These are phyloP conservation scores for Auanema sp. DNA, from an alignment of 2,888 invertebrate genomes.

Conservation along the genomic window DNA sequence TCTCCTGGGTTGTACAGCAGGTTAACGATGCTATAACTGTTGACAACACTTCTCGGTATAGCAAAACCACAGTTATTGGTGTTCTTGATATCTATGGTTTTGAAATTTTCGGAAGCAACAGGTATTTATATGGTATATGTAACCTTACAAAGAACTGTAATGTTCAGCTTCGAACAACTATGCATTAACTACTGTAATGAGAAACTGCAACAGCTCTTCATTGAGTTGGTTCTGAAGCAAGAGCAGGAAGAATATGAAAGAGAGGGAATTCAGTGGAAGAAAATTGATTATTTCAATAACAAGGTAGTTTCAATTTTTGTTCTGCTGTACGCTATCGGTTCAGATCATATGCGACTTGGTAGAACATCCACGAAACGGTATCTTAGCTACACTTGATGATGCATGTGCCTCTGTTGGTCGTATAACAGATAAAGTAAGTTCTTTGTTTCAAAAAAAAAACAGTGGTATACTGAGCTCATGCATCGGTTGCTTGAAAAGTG, in stretches of 20 bases:
- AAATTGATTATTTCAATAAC: constrained; percentile 93
- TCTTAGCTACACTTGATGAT: constrained; percentile 90
- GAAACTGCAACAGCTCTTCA: constrained; percentile 94
- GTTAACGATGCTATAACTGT: constrained; percentile 83
- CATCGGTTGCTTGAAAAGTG: no score
- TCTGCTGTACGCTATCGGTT: neutral
- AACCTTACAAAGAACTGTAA: neutral
- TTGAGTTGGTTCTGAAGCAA: constrained; percentile 93
- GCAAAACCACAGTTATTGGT: constrained; percentile 82
- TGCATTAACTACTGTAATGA: constrained; percentile 99
- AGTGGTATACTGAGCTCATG: no score
- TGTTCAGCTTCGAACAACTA: constrained; percentile 82
- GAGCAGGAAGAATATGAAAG: constrained; percentile 95
- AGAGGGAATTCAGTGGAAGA: constrained; percentile 77
- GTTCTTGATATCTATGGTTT: constrained; percentile 98
- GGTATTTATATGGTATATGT: constrained; percentile 72
- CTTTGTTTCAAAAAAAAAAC: no score
- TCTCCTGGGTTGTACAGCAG: constrained; percentile 87
- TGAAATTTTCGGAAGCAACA: constrained; percentile 94
- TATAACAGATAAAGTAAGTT: constrained; percentile 73
- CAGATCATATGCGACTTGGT: constrained; percentile 87
- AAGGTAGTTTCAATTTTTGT: constrained; percentile 67
- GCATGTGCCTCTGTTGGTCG: constrained; percentile 93
- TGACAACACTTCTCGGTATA: constrained; percentile 55
- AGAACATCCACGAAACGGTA: constrained; percentile 87